phyloP scores from a whole-genome alignment of 92 coral and sea anemone genomes.

The Porites evermanni region DNA sequence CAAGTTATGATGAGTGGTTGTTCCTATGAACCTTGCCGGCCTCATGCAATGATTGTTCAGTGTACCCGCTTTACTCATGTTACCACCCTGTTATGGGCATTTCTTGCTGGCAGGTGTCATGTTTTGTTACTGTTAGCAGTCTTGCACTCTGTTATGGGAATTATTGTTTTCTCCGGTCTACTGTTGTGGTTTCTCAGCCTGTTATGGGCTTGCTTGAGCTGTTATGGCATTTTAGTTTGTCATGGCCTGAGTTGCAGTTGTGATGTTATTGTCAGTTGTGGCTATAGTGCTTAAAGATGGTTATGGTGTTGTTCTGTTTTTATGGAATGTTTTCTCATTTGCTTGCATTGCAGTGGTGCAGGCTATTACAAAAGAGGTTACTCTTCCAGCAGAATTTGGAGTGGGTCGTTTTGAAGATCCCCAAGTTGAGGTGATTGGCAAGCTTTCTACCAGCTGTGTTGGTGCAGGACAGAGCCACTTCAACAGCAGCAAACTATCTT shows the following conservation, averaged over 20 bases:
- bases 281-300: neutral
- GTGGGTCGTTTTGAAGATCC: too few relatives aligned
- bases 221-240: slow-evolving; percentile 21
- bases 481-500: neutral
- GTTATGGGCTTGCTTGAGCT: slow-evolving; percentile 26
- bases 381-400: too few relatives aligned
- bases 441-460: neutral
- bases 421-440: too few relatives aligned
- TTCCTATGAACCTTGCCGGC: too few relatives aligned
- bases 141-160: slow-evolving; percentile 12
- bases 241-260: neutral
- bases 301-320: neutral
- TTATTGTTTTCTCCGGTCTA: neutral
- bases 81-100: too few relatives aligned
- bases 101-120: too few relatives aligned
- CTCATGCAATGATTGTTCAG: too few relatives aligned
- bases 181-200: slow-evolving; percentile 19
- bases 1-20: too few relatives aligned
- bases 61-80: too few relatives aligned
- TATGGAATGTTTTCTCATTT: neutral
- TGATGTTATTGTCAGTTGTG: neutral
- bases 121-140: too few relatives aligned
- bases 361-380: neutral
- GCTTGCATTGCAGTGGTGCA: slow-evolving; percentile 7
- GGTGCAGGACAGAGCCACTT: neutral